phyloP scores from a whole-genome alignment of 2,113 vertebrate genomes.

The Lanius collurio region DNA sequence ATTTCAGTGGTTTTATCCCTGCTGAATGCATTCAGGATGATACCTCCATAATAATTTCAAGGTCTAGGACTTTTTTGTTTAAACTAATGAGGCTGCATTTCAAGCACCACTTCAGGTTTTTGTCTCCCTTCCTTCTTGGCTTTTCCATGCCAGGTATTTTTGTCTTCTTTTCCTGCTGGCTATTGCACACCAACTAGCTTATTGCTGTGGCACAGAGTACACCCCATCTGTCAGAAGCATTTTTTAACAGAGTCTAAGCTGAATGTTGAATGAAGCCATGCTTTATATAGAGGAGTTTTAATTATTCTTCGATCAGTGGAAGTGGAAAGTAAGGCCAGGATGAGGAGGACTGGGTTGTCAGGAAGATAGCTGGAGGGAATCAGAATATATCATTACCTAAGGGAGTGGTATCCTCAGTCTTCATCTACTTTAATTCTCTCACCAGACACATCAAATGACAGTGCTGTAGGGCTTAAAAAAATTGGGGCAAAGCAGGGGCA shows the following conservation, averaged over 20 bases:
- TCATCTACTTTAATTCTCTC: constrained; percentile 71
- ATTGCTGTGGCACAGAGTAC: constrained; percentile 37
- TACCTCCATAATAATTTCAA: not conserved
- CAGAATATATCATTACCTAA: constrained; percentile 61
- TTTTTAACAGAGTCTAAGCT: constrained; percentile 60
- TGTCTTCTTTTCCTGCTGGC: constrained; percentile 33
- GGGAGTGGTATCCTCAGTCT: constrained; percentile 63
- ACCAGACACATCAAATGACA: constrained; percentile 74
- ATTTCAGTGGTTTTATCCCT: not conserved
- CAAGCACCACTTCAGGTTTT: not conserved
- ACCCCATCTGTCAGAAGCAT: constrained; percentile 48
- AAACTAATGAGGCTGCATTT: not conserved
- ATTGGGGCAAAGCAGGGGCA: constrained; percentile 67
- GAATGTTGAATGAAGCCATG: constrained; percentile 59
- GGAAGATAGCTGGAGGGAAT: constrained; percentile 70
- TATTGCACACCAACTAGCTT: constrained; percentile 9
- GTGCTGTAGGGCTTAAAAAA: constrained; percentile 76
- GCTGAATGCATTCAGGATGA: not conserved
- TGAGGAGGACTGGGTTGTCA: constrained; percentile 55
- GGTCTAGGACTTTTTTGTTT: not conserved
- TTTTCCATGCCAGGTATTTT: constrained; percentile 21
- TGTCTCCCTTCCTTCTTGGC: constrained; percentile 7
- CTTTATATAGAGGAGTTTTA: constrained; percentile 53
- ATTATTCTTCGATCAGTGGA: constrained; percentile 47
- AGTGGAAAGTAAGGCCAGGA: constrained; percentile 24